Evolutionary conservation across 2,797 vertebrate genomes (phyloP).

Genomic region (Chloroceryle inda): DNA sequence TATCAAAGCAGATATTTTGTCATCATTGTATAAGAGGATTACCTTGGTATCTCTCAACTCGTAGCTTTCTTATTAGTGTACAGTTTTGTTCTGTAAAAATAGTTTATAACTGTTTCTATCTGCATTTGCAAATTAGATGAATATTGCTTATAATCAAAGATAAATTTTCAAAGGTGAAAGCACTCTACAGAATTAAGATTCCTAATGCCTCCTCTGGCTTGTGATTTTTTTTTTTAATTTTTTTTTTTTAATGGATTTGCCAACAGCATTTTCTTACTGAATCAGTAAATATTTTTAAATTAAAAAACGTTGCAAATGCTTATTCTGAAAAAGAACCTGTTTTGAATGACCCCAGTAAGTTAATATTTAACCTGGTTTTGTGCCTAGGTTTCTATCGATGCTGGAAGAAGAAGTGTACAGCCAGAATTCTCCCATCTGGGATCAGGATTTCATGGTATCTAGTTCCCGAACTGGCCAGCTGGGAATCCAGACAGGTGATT

Average conservation of each 20-base stretch:
- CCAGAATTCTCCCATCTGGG: slow-evolving; percentile 97
- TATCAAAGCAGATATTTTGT: not conserved
- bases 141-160: not conserved
- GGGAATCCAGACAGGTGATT: slow-evolving; percentile 92
- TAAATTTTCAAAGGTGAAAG: not conserved
- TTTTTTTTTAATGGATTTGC: not conserved
- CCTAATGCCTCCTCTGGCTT: not conserved
- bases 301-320: not conserved
- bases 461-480: slow-evolving; percentile 88
- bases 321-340: not conserved
- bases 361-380: slow-evolving; percentile 17
- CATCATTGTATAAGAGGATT: not conserved
- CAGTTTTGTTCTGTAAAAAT: not conserved
- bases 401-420: slow-evolving; percentile 99
- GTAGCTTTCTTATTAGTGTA: not conserved
- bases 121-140: not conserved
- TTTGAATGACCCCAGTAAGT: not conserved
- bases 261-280: not conserved
- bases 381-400: slow-evolving; percentile 95
- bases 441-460: slow-evolving; percentile 91
- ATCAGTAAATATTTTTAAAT: not conserved
- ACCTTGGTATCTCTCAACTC: not conserved
- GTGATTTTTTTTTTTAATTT: not conserved
- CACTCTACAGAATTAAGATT: not conserved
- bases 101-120: not conserved